These are phyloP conservation scores for Drosophila mayri DNA, from an alignment of 1,140 invertebrate species.

Conservation along the genomic window DNA sequence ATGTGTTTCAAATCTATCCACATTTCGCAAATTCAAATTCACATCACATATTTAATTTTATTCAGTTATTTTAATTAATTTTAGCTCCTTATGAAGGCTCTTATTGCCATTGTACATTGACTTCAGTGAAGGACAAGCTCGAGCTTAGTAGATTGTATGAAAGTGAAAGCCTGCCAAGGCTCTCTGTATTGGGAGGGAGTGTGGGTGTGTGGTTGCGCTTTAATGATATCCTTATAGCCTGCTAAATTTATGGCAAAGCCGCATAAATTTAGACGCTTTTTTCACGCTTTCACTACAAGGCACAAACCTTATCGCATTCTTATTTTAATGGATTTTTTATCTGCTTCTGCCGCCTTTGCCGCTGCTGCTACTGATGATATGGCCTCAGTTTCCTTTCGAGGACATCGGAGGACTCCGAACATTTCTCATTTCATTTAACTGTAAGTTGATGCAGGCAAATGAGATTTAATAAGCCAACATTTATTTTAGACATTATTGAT, in stretches of 20 bases:
- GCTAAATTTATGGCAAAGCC: conserved; percentile 81
- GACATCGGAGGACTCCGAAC: conserved; percentile 50
- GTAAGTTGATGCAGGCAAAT: conserved; percentile 76
- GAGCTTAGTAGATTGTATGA: conserved; percentile 57
- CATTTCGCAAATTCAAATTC: background rate
- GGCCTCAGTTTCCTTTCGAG: conserved; percentile 48
- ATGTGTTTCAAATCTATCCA: background rate
- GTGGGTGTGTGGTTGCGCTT: conserved; percentile 70
- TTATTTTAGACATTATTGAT: conserved; percentile 82
- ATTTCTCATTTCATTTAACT: conserved; percentile 79
- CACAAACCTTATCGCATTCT: conserved; percentile 76
- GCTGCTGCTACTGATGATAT: conserved; percentile 61
- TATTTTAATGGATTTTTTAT: conserved; percentile 84
- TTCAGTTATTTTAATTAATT: background rate
- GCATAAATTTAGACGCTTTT: conserved; percentile 79
- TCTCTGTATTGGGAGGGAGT: conserved; percentile 12
- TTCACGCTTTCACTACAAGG: conserved; percentile 78
- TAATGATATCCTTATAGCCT: conserved; percentile 83
- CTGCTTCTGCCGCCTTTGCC: conserved; percentile 42
- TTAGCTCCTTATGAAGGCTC: background rate
- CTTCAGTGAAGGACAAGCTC: conserved; percentile 60
- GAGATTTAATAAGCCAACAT: conserved; percentile 83
- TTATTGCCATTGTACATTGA: conserved; percentile 22
- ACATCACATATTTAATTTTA: background rate
- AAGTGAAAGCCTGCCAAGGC: conserved; percentile 78